A percentile compares a stretch with the other conserved stretches of the same genome.
phyloP scores from a whole-genome alignment of 2,797 vertebrate species.

The Tauraco hartlaubi region DNA sequence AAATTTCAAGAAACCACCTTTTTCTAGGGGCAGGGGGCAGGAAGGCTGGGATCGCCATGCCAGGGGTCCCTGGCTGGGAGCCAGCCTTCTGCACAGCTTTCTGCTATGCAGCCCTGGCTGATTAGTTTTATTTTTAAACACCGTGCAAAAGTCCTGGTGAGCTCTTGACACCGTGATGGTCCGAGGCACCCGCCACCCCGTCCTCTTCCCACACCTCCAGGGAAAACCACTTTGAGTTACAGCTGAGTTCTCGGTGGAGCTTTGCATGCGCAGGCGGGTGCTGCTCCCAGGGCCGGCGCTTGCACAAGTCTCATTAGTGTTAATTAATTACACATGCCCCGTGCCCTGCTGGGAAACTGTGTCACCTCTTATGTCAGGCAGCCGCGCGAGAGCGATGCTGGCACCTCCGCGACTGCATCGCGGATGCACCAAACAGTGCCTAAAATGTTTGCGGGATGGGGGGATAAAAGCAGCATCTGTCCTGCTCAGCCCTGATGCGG shows the following conservation, averaged over 20 bases:
- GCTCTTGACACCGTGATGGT: not conserved
- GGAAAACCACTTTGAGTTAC: not conserved
- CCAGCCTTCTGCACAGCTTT: not conserved
- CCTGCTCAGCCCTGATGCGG: rapidly evolving
- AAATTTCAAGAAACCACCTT: not conserved
- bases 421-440: not conserved
- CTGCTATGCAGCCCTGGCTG: not conserved
- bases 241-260: not conserved
- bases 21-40: not conserved
- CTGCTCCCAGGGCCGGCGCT: not conserved
- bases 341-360: not conserved
- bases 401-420: not conserved
- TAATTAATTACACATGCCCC: not conserved
- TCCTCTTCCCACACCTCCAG: not conserved
- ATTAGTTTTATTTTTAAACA: not conserved
- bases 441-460: not conserved
- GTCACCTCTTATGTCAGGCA: not conserved
- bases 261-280: not conserved
- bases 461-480: not conserved
- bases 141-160: not conserved
- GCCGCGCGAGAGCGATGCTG: rapidly evolving
- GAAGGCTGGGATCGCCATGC: not conserved
- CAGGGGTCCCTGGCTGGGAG: slow-evolving; percentile 26
- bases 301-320: not conserved
- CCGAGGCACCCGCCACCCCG: not conserved